Evolutionary conservation across 1,140 invertebrate species (phyloP).

Genomic region (Delia radicum): DNA sequence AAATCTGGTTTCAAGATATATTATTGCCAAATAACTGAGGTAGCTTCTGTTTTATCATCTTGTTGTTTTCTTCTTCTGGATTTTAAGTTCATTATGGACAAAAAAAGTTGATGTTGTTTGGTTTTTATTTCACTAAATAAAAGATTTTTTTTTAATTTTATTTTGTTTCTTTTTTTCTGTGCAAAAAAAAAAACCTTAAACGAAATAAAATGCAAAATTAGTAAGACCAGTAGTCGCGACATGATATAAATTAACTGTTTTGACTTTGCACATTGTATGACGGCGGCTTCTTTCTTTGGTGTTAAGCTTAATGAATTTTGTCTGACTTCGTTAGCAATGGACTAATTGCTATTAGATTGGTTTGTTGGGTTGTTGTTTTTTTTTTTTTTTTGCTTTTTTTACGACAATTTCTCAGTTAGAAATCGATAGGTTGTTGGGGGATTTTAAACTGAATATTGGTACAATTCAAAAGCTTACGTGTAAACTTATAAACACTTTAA

Average conservation of each 20-base stretch:
- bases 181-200: background rate
- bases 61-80: background rate
- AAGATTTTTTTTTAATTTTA: background rate
- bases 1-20: background rate
- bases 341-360: background rate
- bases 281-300: background rate
- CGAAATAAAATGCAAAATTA: slow-evolving; percentile 53
- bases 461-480: too few species aligned
- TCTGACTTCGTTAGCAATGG: background rate
- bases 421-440: background rate
- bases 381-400: too few species aligned
- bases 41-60: background rate
- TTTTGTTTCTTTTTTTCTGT: background rate
- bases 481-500: background rate
- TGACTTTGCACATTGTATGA: slow-evolving; percentile 51
- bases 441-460: background rate
- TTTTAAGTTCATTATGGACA: background rate
- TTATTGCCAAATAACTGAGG: background rate
- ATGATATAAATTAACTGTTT: slow-evolving; percentile 57
- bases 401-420: background rate
- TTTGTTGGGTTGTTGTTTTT: background rate
- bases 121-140: background rate
- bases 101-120: background rate
- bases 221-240: slow-evolving; percentile 56
- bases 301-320: background rate